Evolutionary conservation across 2,888 invertebrate species (phyloP).

Genomic region (Sinhomidia bicolor): DNA sequence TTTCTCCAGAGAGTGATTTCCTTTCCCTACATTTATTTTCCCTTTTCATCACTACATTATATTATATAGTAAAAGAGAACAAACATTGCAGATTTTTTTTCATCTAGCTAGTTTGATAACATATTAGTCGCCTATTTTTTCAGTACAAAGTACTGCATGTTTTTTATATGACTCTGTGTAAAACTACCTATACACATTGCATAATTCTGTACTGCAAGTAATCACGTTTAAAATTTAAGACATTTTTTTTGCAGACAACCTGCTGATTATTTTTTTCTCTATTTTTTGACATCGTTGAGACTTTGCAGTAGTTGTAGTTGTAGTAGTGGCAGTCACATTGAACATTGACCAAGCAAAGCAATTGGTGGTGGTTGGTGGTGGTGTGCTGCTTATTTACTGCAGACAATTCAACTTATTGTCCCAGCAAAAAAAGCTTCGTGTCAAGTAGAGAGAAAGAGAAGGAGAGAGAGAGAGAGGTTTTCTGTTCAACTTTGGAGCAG

Average conservation of each 20-base stretch:
- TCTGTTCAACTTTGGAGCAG: not conserved
- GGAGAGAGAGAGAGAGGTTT: not conserved
- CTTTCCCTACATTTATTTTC: not conserved
- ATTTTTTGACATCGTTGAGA: not conserved
- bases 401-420: conserved; percentile 9
- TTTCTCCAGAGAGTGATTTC: conserved; percentile 33
- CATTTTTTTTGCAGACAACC: not conserved
- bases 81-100: not conserved
- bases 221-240: not conserved
- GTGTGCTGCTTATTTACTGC: not conserved
- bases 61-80: not conserved
- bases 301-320: not conserved
- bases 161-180: not conserved
- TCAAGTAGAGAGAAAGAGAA: not conserved
- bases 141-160: too few relatives aligned
- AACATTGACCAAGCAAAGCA: conserved; percentile 10
- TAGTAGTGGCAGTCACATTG: not conserved
- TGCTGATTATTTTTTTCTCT: too few relatives aligned
- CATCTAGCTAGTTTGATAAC: too few relatives aligned
- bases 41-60: not conserved
- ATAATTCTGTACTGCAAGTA: not conserved
- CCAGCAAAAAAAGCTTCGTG: not conserved
- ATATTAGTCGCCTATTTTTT: too few relatives aligned
- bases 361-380: not conserved
- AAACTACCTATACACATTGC: not conserved